Conservation (phyloP, 2,113 vertebrate species). For the Nerophis ophidion region DNA sequence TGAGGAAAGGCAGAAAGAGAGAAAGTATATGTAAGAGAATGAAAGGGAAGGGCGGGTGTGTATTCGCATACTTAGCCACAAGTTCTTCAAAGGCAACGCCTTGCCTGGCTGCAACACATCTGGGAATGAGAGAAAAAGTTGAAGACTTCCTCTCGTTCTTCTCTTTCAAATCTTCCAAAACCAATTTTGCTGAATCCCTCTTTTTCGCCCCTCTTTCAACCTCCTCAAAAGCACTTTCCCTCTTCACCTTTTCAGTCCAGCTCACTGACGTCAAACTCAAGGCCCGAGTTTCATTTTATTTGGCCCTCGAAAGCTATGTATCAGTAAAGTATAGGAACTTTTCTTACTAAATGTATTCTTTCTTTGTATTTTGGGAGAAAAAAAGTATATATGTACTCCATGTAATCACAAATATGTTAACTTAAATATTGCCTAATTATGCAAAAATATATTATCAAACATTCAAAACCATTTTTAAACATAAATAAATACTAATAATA, state of each 20-base stretch:
- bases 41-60: constrained; percentile 33
- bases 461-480: too few species aligned
- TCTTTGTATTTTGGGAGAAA: too few species aligned
- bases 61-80: constrained; percentile 64
- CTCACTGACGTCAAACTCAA: too few species aligned
- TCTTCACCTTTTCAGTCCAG: constrained; percentile 19
- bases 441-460: too few species aligned
- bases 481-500: too few species aligned
- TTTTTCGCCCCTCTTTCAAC: constrained; percentile 25
- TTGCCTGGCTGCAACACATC: constrained; percentile 64
- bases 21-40: constrained; percentile 39
- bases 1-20: constrained; percentile 42
- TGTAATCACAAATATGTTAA: too few species aligned
- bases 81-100: constrained; percentile 70
- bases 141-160: constrained; percentile 61
- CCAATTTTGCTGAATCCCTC: constrained; percentile 59
- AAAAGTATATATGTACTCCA: too few species aligned
- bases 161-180: constrained; percentile 31
- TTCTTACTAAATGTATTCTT: too few species aligned
- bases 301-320: too few species aligned
- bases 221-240: constrained; percentile 7
- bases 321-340: too few species aligned
- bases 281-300: too few species aligned
- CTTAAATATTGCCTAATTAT: too few species aligned
- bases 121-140: constrained; percentile 69